These are phyloP conservation scores for Muschampia plurimacula DNA, from an alignment of 2,888 invertebrate genomes.

Conservation along the genomic window DNA sequence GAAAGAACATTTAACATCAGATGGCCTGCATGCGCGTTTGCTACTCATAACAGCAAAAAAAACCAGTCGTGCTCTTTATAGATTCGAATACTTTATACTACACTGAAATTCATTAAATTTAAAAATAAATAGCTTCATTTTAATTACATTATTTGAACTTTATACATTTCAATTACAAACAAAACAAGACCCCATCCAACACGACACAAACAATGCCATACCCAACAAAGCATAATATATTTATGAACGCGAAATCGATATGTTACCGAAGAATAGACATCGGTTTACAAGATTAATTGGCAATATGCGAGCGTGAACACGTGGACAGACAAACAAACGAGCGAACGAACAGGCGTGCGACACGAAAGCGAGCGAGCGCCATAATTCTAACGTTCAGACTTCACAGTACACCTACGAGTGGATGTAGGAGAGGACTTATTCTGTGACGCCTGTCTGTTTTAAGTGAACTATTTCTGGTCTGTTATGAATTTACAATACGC, in stretches of 20 bases:
- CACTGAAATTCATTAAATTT: too few species aligned
- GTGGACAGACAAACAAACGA: constrained; percentile 64
- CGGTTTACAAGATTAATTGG: constrained; percentile 72
- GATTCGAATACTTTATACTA: too few species aligned
- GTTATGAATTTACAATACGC: constrained; percentile 8
- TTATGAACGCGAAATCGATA: constrained; percentile 46
- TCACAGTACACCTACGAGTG: constrained; percentile 73
- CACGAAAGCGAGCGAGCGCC: constrained; percentile 74
- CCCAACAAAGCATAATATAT: constrained; percentile 21
- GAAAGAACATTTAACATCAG: too few species aligned
- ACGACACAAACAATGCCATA: background rate
- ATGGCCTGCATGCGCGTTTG: too few species aligned
- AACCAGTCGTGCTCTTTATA: too few species aligned
- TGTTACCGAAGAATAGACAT: constrained; percentile 45
- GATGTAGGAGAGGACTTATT: constrained; percentile 56
- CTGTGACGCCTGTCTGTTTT: constrained; percentile 47
- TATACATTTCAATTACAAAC: too few species aligned
- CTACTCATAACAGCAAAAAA: too few species aligned
- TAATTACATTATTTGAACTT: too few species aligned
- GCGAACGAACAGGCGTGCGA: constrained; percentile 59
- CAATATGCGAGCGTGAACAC: constrained; percentile 61
- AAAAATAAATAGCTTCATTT: too few species aligned
- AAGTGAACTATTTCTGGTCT: constrained; percentile 29
- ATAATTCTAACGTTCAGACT: constrained; percentile 71
- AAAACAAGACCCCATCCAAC: too few species aligned